Conservation (phyloP, 2,888 invertebrate genomes). For the Allygus modestus region DNA sequence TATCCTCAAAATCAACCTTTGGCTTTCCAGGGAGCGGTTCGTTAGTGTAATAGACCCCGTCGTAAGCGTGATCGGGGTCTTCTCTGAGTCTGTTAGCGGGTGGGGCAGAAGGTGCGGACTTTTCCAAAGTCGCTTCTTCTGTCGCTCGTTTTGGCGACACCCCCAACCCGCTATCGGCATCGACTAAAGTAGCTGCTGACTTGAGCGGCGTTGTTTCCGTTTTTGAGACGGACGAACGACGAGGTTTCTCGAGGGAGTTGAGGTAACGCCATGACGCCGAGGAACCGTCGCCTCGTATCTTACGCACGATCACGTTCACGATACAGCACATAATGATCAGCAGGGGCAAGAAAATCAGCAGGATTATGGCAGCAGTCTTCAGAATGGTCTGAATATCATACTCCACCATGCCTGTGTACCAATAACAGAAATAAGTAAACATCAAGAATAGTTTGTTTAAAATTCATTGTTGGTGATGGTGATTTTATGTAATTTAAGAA, state of each 20-base stretch:
- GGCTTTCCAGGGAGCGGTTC: constrained; percentile 88
- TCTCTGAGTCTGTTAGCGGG: constrained; percentile 74
- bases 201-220: constrained; percentile 51
- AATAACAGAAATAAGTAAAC: not conserved
- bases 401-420: constrained; percentile 75
- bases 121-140: constrained; percentile 16
- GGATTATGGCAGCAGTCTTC: constrained; percentile 85
- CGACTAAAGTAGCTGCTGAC: constrained; percentile 66
- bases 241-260: constrained; percentile 25
- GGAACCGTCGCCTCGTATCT: constrained; percentile 60
- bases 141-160: constrained; percentile 2
- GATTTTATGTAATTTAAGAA: too few relatives aligned
- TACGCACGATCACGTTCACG: constrained; percentile 64
- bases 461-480: too few relatives aligned
- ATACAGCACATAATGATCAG: constrained; percentile 67
- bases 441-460: constrained; percentile 64
- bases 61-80: constrained; percentile 83
- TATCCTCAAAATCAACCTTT: constrained; percentile 87
- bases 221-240: constrained; percentile 52
- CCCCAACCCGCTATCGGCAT: constrained; percentile 58
- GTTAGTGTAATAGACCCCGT: constrained; percentile 89
- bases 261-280: constrained; percentile 72
- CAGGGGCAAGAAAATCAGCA: constrained; percentile 83
- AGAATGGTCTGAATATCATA: constrained; percentile 84
- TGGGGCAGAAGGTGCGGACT: constrained; percentile 32